Evolutionary conservation across 2,888 invertebrate species (phyloP).

Genomic region (Nomada flava): DNA sequence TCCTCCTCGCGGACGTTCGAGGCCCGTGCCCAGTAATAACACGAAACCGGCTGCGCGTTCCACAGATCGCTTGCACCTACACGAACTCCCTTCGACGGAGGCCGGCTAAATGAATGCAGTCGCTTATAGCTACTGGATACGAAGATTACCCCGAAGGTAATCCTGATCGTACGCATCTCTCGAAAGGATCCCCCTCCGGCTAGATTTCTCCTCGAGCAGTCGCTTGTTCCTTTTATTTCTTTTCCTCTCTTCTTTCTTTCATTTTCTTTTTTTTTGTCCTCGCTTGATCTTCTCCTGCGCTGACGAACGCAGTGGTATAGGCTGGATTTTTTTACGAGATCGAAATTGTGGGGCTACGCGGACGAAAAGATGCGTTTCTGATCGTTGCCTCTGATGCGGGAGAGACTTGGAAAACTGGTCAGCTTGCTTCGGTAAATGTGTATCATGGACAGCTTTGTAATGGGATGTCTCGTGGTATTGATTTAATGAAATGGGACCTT

Average conservation of each 20-base stretch:
- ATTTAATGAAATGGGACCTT: no score
- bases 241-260: neutral
- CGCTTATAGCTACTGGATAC: constrained; percentile 72
- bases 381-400: no score
- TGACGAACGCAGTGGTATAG: constrained; percentile 15
- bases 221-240: neutral
- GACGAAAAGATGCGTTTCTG: no score
- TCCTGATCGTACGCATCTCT: constrained; percentile 61
- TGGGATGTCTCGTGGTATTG: no score
- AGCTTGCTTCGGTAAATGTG: no score
- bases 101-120: constrained; percentile 62
- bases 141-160: constrained; percentile 72
- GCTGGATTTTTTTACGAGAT: constrained; percentile 22
- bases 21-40: constrained; percentile 57
- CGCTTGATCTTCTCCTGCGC: neutral
- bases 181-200: constrained; percentile 53
- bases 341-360: neutral
- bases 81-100: neutral
- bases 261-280: neutral
- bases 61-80: neutral
- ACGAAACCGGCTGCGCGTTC: constrained; percentile 60
- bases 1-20: constrained; percentile 31
- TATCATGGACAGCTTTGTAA: no score
- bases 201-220: constrained; percentile 43
- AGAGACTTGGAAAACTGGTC: neutral